Percentiles rank a stretch among this genome's conserved stretches.
These are phyloP conservation scores for Mythimna lalbum DNA, from an alignment of 2,888 invertebrate genomes.

Conservation along the genomic window DNA sequence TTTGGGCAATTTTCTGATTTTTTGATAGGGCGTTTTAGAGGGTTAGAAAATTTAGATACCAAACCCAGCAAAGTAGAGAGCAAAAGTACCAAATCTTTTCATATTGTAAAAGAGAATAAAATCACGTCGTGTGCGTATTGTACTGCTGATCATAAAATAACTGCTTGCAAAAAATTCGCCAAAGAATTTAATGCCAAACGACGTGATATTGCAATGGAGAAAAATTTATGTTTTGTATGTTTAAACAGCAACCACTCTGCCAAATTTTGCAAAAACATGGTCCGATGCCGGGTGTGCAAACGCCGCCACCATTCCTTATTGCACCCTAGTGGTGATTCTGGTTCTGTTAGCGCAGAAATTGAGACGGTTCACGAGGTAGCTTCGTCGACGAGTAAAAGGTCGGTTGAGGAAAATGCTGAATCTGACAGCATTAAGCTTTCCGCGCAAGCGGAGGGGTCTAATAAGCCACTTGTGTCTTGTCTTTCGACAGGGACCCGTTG, in stretches of 20 bases:
- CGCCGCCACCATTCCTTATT: slow-evolving; percentile 1
- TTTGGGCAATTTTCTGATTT: neutral
- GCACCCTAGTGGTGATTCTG: neutral
- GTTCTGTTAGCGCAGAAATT: neutral
- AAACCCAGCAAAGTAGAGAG: no score
- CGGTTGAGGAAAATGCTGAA: no score
- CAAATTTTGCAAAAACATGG: slow-evolving; percentile 1
- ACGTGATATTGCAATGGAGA: neutral
- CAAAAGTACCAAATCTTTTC: neutral
- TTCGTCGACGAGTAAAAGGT: no score
- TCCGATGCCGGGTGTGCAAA: neutral
- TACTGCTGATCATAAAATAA: neutral
- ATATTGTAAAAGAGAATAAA: neutral
- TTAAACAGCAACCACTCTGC: slow-evolving; percentile 3
- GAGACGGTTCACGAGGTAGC: neutral
- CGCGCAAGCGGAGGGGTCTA: neutral
- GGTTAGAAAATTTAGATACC: neutral
- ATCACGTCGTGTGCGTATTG: neutral
- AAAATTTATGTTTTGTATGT: slow-evolving; percentile 3
- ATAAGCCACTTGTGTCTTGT: slow-evolving; percentile 1
- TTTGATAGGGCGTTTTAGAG: neutral
- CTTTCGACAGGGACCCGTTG: slow-evolving; percentile 4
- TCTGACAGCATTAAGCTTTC: no score
- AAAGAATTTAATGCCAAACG: neutral
- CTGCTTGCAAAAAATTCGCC: neutral